Evolutionary conservation across 2,113 vertebrate species (phyloP).

Genomic region (Sterrhoptilus dennistouni): DNA sequence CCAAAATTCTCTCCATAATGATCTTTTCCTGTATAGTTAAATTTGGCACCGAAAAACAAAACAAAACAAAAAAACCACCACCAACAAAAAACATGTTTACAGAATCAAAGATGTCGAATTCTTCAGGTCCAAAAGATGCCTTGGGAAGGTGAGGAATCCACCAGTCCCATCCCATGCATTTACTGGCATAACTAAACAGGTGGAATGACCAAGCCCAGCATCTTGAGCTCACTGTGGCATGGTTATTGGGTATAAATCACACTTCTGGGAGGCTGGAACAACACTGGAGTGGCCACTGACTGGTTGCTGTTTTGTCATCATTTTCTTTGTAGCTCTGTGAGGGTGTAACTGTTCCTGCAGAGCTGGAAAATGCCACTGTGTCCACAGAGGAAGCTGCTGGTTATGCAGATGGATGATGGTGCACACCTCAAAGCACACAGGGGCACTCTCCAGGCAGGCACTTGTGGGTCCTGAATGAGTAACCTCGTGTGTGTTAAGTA

Average conservation of each 20-base stretch:
- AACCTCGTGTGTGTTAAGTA: rapidly evolving
- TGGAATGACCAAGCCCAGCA: not conserved
- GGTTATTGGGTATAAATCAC: not conserved
- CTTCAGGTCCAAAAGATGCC: not conserved
- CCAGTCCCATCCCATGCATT: not conserved
- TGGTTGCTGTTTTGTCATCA: not conserved
- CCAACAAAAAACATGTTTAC: not conserved
- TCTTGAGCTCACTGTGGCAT: not conserved
- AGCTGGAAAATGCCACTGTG: not conserved
- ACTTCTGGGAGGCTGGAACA: not conserved
- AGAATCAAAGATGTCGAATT: not conserved
- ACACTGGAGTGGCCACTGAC: not conserved
- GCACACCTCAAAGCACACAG: not conserved
- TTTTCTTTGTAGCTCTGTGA: not conserved
- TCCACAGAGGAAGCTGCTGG: not conserved
- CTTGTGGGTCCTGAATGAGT: not conserved
- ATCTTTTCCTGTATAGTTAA: not conserved
- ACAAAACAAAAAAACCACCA: too few species aligned
- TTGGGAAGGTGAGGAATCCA: not conserved
- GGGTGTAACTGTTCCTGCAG: not conserved
- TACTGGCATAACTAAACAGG: not conserved
- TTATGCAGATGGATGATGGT: rapidly evolving
- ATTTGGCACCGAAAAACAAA: not conserved
- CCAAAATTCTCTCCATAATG: not conserved
- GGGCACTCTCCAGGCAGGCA: not conserved